Evolutionary conservation across 1,140 invertebrate species (phyloP).

Genomic region (Mylabris phalerata): DNA sequence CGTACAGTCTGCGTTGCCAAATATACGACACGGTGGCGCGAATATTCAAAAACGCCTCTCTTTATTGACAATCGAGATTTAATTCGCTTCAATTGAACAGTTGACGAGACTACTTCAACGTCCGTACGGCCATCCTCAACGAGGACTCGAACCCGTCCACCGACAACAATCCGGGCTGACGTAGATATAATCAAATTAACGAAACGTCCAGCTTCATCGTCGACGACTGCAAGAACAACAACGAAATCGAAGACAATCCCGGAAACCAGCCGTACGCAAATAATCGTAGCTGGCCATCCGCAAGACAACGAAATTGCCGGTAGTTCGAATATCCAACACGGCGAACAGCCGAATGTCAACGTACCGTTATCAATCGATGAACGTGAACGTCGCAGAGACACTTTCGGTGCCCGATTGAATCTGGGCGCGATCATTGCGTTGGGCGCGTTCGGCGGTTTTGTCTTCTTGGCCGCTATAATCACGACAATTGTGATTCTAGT

Average conservation of each 20-base stretch:
- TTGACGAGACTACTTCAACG: constrained; percentile 2
- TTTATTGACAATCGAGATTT: background rate
- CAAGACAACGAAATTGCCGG: constrained; percentile 53
- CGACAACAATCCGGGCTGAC: constrained; percentile 38
- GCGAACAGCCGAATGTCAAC: constrained; percentile 55
- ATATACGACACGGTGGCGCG: too few relatives aligned
- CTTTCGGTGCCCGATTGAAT: constrained; percentile 69
- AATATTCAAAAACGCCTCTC: too few relatives aligned
- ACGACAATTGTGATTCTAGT: constrained; percentile 84
- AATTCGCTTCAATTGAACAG: constrained; percentile 38
- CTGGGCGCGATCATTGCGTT: constrained; percentile 82
- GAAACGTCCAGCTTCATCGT: constrained; percentile 16
- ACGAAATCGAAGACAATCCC: constrained; percentile 14
- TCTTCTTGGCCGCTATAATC: constrained; percentile 81
- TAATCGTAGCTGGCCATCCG: constrained; percentile 58
- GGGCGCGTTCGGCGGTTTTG: constrained; percentile 83
- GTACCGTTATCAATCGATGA: constrained; percentile 62
- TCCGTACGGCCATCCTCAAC: constrained; percentile 22
- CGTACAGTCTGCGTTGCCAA: too few relatives aligned
- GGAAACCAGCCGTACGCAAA: constrained; percentile 42
- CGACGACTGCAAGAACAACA: constrained; percentile 21
- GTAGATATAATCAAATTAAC: constrained; percentile 27
- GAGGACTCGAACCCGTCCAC: constrained; percentile 37
- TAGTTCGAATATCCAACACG: constrained; percentile 47
- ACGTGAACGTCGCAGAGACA: constrained; percentile 48